phyloP scores from a whole-genome alignment of 1,140 invertebrate species.

The Hormaphis cornu region DNA sequence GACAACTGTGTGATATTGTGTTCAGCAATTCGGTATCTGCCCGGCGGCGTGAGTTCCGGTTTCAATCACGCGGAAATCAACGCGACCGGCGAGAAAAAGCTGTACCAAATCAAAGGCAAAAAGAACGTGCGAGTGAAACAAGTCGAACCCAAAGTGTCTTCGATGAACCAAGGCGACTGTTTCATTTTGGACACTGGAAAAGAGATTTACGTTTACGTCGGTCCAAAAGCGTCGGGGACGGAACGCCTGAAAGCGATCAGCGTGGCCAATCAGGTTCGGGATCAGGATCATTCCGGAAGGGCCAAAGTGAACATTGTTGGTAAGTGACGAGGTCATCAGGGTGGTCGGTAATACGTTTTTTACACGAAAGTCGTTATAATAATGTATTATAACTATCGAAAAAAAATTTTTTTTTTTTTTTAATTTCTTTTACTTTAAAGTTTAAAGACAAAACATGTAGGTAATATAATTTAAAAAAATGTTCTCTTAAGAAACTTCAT shows the following conservation, averaged over 20 bases:
- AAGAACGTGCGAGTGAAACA: constrained; percentile 67
- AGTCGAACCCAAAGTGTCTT: constrained; percentile 62
- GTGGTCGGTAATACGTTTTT: constrained; percentile 25
- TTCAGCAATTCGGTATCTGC: constrained; percentile 59
- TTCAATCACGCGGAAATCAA: constrained; percentile 75
- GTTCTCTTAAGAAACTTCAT: no score
- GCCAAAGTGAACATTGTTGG: constrained; percentile 62
- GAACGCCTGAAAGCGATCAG: constrained; percentile 67
- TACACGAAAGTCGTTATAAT: no score
- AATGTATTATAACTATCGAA: no score
- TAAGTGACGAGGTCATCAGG: no score
- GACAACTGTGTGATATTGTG: background rate
- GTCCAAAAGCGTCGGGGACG: constrained; percentile 56
- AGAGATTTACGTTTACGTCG: constrained; percentile 69
- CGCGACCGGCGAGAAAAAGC: constrained; percentile 54
- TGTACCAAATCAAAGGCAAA: constrained; percentile 85
- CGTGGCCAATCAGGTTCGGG: constrained; percentile 69
- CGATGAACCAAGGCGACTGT: constrained; percentile 83
- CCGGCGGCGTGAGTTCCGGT: constrained; percentile 71
- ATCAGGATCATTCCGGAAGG: constrained; percentile 74
- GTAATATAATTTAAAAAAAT: no score
- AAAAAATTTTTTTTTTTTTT: no score
- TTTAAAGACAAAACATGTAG: no score
- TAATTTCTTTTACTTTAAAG: no score
- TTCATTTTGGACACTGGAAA: constrained; percentile 76